Evolutionary conservation across 2,113 vertebrate genomes (phyloP), one percentile per base, ranked within the genome.

Genomic region (Pseudorectes ferrugineus): DNA sequence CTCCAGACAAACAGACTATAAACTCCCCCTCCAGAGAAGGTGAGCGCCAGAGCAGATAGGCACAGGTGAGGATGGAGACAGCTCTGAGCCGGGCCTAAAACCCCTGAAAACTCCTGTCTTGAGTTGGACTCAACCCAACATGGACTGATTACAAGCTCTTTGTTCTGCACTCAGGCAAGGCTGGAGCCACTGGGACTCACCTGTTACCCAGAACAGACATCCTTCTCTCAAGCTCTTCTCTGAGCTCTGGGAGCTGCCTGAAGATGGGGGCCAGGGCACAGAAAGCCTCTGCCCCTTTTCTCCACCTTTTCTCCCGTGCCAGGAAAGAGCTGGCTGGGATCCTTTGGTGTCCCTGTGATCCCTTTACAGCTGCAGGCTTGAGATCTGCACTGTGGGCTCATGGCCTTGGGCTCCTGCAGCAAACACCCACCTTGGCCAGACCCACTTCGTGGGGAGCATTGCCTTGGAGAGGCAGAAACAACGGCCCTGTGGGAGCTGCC

Each of bases 351-450:
- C 26, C 21, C 19, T 58, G 42, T n/a, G 43, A 49, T 20, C 20
- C 17, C 7, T 79, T 78, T 33, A 31, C 23, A 65, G 38, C 36
- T 73, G 10, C 51, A 74, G 22, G 12, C 21, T 75, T 66, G 54
- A 66, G 13, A 45, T 62, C 19, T 66, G 38, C 0, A 0, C 49
- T 0, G 0, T 45, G 45, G 57, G 21, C 31, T 68, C 11, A 0
- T 23, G 19, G 55, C 29, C 70, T 68, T 59, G 43, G 52, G 43
- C 36, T 75, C 43, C 62, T 66, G 51, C 57, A 74, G 22, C 33
- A 67, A 63, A 2, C 18, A 22, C 4, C 21, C 29, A 31, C 43
- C 54, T 54, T 74, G 51, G 35, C 25, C 51, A 57, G 74, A 40
- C 52, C 19, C n/a, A 12, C n/a, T 46, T 21, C 5, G 8, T 25